These are phyloP conservation scores for Andricus grossulariae DNA, from an alignment of 1,140 invertebrate species.

Conservation along the genomic window DNA sequence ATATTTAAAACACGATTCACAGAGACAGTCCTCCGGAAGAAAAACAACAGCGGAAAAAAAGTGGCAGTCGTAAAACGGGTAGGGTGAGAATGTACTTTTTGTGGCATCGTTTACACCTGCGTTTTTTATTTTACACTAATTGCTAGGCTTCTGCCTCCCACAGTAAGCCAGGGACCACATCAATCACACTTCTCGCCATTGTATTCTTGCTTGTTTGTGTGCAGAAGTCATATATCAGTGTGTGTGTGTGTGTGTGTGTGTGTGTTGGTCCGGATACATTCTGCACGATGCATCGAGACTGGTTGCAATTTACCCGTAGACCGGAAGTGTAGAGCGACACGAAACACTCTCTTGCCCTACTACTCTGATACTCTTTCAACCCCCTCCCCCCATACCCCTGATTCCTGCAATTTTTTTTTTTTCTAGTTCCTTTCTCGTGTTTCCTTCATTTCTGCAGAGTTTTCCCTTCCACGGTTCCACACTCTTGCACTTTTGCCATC, in stretches of 20 bases:
- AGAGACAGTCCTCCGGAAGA: too few species aligned
- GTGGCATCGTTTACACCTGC: constrained; percentile 25
- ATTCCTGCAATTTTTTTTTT: background rate
- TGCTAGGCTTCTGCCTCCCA: constrained; percentile 16
- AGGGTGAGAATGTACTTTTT: constrained; percentile 3
- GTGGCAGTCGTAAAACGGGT: background rate
- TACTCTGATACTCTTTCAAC: background rate
- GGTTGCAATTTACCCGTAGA: constrained; percentile 22
- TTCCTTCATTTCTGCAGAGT: background rate
- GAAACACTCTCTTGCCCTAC: constrained; percentile 14
- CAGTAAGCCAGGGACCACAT: constrained; percentile 11
- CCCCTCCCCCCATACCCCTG: background rate
- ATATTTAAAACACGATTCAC: background rate
- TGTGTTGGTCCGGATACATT: constrained; percentile 16
- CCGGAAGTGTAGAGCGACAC: constrained; percentile 24
- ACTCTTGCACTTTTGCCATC: background rate
- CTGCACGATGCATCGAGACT: background rate
- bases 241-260: background rate
- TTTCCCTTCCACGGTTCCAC: background rate
- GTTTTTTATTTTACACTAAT: constrained; percentile 30
- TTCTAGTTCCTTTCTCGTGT: background rate
- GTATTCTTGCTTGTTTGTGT: background rate
- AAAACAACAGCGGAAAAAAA: background rate
- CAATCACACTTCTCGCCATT: constrained; percentile 24
- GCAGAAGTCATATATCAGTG: background rate